phyloP scores from a whole-genome alignment of 2,113 vertebrate genomes.

The Pituophis catenifer region DNA sequence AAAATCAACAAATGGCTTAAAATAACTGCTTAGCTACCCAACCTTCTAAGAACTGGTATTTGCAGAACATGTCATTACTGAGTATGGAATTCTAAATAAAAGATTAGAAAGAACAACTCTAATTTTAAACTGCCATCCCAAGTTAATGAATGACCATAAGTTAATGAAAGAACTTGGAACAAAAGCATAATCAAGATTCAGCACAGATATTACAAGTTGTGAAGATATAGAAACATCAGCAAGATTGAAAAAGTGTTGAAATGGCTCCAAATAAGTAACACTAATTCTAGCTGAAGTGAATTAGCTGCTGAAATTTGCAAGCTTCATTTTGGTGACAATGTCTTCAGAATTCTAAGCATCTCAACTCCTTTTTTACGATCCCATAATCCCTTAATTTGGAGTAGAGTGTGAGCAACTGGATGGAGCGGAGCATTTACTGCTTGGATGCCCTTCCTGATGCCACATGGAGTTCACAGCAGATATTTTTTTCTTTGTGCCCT shows the following conservation, averaged over 20 bases:
- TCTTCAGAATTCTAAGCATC: background rate
- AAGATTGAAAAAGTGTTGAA: background rate
- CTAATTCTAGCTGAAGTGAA: conserved; percentile 8
- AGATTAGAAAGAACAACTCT: conserved; percentile 24
- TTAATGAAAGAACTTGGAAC: background rate
- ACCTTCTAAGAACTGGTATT: background rate
- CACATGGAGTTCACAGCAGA: background rate
- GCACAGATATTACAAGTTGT: background rate
- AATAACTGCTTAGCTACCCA: background rate
- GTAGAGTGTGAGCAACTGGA: background rate
- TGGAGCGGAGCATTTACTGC: background rate
- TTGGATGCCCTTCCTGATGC: background rate
- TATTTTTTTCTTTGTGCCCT: background rate
- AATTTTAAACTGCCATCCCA: conserved; percentile 23
- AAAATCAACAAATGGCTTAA: background rate
- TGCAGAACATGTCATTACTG: conserved; percentile 5
- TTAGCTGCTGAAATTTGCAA: background rate
- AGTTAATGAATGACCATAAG: conserved; percentile 22
- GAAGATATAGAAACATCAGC: conserved; percentile 15
- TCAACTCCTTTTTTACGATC: background rate
- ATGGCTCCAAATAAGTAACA: background rate
- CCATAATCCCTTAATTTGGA: background rate
- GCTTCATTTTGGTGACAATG: background rate
- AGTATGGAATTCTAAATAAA: conserved; percentile 11
- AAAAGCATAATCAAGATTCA: conserved; percentile 21